These are phyloP conservation scores for Mnemiopsis leidyi DNA, from an alignment of 37 sponge, comb jelly and placozoan species.

Conservation along the genomic window DNA sequence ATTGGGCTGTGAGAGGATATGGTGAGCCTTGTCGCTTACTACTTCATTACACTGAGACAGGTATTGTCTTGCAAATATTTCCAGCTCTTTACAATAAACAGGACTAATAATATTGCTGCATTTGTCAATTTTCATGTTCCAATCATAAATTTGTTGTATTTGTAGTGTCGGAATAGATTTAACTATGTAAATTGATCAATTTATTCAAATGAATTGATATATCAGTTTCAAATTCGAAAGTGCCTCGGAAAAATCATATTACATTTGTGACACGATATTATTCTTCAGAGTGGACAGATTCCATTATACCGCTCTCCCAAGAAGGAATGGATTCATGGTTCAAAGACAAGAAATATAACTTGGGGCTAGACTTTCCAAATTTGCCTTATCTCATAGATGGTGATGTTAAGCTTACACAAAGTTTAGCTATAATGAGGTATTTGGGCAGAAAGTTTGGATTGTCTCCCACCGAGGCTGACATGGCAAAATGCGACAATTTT, in stretches of 20 bases:
- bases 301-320: not conserved
- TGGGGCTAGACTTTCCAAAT: conserved; percentile 52
- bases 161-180: too few relatives aligned
- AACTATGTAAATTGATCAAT: too few relatives aligned
- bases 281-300: conserved; percentile 12
- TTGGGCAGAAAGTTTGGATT: conserved; percentile 53
- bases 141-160: too few relatives aligned
- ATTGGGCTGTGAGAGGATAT: conserved; percentile 2
- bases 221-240: too few relatives aligned
- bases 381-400: conserved; percentile 48
- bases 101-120: too few relatives aligned
- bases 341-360: not conserved
- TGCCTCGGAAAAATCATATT: too few relatives aligned
- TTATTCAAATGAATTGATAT: too few relatives aligned
- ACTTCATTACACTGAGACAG: conserved; percentile 10
- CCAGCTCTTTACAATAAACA: too few relatives aligned
- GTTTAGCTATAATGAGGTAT: conserved; percentile 25
- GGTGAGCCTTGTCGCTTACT: not conserved
- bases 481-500: not conserved
- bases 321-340: not conserved
- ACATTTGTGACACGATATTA: too few relatives aligned
- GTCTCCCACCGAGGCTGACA: not conserved
- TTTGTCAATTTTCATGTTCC: too few relatives aligned
- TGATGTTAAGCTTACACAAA: conserved; percentile 45
- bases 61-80: too few relatives aligned